Evolutionary conservation across 2,888 invertebrate species (phyloP).

Genomic region (Drosophila anomalata): DNA sequence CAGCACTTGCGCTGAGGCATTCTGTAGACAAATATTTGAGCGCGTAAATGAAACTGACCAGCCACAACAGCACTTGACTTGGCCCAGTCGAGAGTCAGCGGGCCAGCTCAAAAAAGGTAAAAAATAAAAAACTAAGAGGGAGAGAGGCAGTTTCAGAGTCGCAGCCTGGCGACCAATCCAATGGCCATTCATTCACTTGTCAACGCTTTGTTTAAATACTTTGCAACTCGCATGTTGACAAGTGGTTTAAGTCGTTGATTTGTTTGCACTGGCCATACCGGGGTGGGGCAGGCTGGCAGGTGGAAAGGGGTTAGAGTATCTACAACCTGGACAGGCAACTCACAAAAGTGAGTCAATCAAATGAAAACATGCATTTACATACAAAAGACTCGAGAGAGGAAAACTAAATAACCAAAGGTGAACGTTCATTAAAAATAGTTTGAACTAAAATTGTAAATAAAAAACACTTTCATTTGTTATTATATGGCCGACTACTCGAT

Average conservation of each 20-base stretch:
- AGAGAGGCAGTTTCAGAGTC: slow-evolving; percentile 7
- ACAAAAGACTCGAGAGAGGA: slow-evolving; percentile 31
- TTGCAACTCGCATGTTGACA: slow-evolving; percentile 78
- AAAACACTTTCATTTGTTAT: background rate
- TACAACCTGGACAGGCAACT: slow-evolving; percentile 44
- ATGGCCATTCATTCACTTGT: slow-evolving; percentile 73
- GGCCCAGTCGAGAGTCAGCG: slow-evolving; percentile 40
- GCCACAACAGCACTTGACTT: slow-evolving; percentile 77
- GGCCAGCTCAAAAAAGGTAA: slow-evolving; percentile 20
- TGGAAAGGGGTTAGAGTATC: slow-evolving; percentile 8
- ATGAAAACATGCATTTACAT: slow-evolving; percentile 65
- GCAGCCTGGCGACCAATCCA: slow-evolving; percentile 42
- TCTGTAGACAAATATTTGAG: slow-evolving; percentile 76
- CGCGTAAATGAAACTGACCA: slow-evolving; percentile 80
- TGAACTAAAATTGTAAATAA: no score
- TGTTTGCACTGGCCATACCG: slow-evolving; percentile 63
- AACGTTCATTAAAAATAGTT: background rate
- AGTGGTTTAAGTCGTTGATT: slow-evolving; percentile 79
- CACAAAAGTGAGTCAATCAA: slow-evolving; percentile 79
- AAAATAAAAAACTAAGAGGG: slow-evolving; percentile 5
- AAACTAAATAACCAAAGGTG: background rate
- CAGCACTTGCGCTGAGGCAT: slow-evolving; percentile 78
- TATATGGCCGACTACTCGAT: no score
- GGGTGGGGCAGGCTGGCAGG: background rate
- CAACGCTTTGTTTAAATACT: slow-evolving; percentile 79